These are phyloP conservation scores for Galerucella calmariensis DNA, from an alignment of 2,888 invertebrate species.

Conservation along the genomic window DNA sequence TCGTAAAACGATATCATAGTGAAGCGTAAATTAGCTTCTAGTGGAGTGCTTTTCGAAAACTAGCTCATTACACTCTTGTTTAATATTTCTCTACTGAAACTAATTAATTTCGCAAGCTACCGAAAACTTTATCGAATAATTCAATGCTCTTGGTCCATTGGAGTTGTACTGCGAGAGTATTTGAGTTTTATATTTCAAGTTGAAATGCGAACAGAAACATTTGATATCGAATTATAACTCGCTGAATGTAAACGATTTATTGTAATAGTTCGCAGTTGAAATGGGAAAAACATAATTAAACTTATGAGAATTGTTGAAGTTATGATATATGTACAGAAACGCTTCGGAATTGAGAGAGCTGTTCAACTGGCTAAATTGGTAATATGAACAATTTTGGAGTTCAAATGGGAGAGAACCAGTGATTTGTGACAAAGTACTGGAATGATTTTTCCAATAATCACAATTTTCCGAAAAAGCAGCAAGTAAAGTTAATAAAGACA, in stretches of 20 bases:
- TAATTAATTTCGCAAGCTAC: conserved; percentile 23
- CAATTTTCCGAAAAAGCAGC: too few relatives aligned
- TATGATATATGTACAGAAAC: neutral
- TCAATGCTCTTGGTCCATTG: conserved; percentile 28
- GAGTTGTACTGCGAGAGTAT: conserved; percentile 21
- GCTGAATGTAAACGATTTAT: conserved; percentile 26
- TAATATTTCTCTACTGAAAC: conserved; percentile 26
- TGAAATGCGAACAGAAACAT: conserved; percentile 18
- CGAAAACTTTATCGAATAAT: conserved; percentile 32
- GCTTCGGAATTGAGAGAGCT: neutral
- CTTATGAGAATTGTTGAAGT: conserved; percentile 13
- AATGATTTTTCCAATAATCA: neutral
- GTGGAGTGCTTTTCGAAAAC: conserved; percentile 12
- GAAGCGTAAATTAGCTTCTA: neutral
- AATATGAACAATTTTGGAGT: neutral
- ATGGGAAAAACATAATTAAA: conserved; percentile 15
- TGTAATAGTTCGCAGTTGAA: conserved; percentile 25
- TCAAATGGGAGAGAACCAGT: neutral
- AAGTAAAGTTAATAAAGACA: too few relatives aligned
- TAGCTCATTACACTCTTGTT: conserved; percentile 23
- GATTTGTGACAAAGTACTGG: neutral
- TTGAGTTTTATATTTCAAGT: conserved; percentile 11
- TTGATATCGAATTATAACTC: conserved; percentile 27
- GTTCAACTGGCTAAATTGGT: neutral
- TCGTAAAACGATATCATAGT: neutral